Percentiles rank a stretch among this genome's conserved stretches.
These are phyloP conservation scores for Acanthornis magna DNA, from an alignment of 2,797 vertebrate genomes.

Conservation along the genomic window DNA sequence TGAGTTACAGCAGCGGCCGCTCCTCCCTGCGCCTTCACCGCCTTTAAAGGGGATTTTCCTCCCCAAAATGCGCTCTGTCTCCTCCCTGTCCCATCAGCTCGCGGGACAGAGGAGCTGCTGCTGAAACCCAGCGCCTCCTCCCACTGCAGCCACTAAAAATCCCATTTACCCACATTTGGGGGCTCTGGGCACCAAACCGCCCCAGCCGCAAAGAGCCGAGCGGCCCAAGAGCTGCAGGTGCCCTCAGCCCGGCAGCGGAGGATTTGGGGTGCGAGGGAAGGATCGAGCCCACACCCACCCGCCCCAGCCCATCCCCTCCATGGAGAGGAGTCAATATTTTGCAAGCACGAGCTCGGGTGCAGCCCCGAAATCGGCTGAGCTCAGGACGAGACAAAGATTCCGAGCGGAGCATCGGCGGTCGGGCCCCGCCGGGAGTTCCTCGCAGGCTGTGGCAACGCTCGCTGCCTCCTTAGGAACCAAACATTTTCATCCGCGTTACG, in stretches of 20 bases:
- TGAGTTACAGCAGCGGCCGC: not conserved
- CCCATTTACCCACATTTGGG: not conserved
- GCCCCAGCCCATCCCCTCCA: not conserved
- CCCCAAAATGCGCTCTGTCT: accelerated
- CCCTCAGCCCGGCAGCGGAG: not conserved
- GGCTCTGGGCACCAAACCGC: not conserved
- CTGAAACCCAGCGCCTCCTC: not conserved
- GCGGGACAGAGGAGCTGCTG: not conserved
- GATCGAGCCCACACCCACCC: accelerated
- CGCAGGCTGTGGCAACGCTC: not conserved
- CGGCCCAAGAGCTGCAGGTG: not conserved
- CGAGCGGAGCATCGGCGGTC: not conserved
- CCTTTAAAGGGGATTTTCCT: not conserved
- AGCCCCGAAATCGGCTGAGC: not conserved
- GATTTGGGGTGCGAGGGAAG: not conserved
- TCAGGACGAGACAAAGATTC: not conserved
- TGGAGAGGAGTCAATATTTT: not conserved
- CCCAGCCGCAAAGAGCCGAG: too few species aligned
- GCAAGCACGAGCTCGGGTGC: not conserved
- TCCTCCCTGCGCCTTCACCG: not conserved
- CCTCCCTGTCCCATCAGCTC: not conserved
- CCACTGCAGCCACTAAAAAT: not conserved
- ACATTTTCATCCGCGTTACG: not conserved
- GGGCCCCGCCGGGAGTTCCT: not conserved
- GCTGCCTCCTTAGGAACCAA: constrained; percentile 21